Percentiles rank a stretch among this genome's conserved stretches.
Evolutionary conservation across 2,113 vertebrate genomes (phyloP).

Genomic region (Chloropsis cyanopogon): DNA sequence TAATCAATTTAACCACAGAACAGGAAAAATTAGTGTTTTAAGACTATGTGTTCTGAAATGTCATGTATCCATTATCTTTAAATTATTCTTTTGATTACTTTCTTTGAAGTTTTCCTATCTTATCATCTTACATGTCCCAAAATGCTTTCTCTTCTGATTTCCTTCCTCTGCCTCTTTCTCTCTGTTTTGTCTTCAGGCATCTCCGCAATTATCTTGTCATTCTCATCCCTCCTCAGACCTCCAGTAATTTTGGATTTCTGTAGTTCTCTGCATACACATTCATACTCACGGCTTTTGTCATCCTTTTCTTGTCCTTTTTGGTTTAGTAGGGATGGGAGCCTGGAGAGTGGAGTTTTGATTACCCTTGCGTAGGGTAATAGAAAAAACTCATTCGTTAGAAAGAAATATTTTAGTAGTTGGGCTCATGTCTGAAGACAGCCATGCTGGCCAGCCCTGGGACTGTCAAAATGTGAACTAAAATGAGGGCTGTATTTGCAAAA

Average conservation of each 20-base stretch:
- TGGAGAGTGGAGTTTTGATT: not conserved
- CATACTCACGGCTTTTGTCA: not conserved
- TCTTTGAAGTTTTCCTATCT: constrained; percentile 28
- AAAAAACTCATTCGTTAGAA: not conserved
- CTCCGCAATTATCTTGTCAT: not conserved
- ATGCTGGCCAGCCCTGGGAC: not conserved
- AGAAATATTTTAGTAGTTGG: not conserved
- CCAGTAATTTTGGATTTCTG: not conserved
- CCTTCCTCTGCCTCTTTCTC: not conserved
- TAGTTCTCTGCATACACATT: not conserved
- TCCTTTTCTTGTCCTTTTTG: not conserved
- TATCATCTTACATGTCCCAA: not conserved
- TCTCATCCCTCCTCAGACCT: not conserved
- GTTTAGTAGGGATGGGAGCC: not conserved
- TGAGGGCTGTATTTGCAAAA: not conserved
- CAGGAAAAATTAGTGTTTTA: not conserved
- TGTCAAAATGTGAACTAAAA: not conserved
- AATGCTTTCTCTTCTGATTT: not conserved
- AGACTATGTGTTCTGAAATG: not conserved
- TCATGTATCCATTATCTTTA: not conserved
- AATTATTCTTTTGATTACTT: constrained; percentile 19
- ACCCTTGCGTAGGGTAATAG: not conserved
- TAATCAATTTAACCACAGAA: not conserved
- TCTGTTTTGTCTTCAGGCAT: constrained; percentile 5
- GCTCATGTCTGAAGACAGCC: not conserved